phyloP scores from a whole-genome alignment of 2,888 invertebrate genomes.

The Andricus quercusramuli region DNA sequence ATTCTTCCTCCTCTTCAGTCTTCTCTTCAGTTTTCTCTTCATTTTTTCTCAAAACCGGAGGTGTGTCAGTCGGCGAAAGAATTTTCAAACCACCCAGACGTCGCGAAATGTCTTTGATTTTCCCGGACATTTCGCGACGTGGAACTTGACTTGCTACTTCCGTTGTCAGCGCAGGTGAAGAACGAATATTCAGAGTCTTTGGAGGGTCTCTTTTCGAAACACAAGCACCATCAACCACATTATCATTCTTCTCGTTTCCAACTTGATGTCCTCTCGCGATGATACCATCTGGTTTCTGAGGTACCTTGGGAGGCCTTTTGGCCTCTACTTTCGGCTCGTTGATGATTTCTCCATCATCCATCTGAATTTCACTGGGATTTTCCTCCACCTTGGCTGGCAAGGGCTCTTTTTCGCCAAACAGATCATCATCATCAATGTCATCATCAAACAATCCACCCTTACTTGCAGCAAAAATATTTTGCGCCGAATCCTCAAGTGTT shows the following conservation, averaged over 20 bases:
- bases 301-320: background rate
- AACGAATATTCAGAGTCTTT: conserved; percentile 67
- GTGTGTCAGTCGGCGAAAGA: conserved; percentile 73
- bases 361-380: background rate
- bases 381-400: conserved; percentile 26
- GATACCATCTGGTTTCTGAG: conserved; percentile 17
- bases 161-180: conserved; percentile 44
- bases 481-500: background rate
- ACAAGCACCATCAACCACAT: conserved; percentile 40
- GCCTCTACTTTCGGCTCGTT: background rate
- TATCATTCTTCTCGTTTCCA: background rate
- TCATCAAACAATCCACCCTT: conserved; percentile 49
- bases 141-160: conserved; percentile 60
- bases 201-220: conserved; percentile 69
- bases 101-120: conserved; percentile 73
- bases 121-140: conserved; percentile 69
- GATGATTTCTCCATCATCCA: background rate
- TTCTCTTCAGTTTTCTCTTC: conserved; percentile 65
- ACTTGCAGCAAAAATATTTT: background rate
- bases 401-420: conserved; percentile 59
- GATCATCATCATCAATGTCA: conserved; percentile 61
- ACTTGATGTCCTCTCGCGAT: background rate
- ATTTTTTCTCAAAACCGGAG: conserved; percentile 65
- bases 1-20: conserved; percentile 56
- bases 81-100: conserved; percentile 74